These are phyloP conservation scores for Gymnorhina tibicen DNA, from an alignment of 2,113 vertebrate species.

Conservation along the genomic window DNA sequence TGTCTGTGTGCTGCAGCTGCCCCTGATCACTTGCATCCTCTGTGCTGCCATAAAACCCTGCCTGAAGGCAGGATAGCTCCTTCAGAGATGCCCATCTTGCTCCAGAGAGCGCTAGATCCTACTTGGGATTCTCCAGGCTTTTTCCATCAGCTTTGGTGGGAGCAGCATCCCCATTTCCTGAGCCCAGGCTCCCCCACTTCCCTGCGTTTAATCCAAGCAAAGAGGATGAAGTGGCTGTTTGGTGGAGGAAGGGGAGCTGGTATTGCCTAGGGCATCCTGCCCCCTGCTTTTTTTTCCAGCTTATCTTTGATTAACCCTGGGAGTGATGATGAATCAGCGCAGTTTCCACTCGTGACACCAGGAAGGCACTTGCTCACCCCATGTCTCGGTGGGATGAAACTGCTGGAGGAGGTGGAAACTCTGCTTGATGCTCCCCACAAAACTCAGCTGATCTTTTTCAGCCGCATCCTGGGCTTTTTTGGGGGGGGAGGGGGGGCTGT, in stretches of 20 bases:
- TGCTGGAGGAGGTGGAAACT: not conserved
- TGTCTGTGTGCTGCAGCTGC: not conserved
- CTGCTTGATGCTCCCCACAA: not conserved
- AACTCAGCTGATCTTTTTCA: not conserved
- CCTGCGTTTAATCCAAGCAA: not conserved
- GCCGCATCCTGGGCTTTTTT: not conserved
- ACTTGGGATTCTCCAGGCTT: not conserved
- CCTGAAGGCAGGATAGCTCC: not conserved
- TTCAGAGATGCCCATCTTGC: not conserved
- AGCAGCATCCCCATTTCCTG: not conserved
- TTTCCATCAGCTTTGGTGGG: not conserved
- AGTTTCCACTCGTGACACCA: not conserved
- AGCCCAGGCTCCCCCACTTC: not conserved
- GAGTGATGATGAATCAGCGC: not conserved
- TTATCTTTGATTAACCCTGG: not conserved
- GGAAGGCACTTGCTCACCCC: not conserved
- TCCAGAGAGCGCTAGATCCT: not conserved
- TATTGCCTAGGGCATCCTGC: not conserved
- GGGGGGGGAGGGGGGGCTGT: fast-evolving
- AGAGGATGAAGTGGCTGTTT: not conserved
- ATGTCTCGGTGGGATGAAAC: fast-evolving
- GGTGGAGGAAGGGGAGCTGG: not conserved
- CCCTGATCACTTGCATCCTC: not conserved
- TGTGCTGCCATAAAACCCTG: not conserved
- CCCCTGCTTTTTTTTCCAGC: not conserved